Base-by-base conservation (phyloP, 2,113 vertebrate genomes). In the Percina caprodes region DNA sequence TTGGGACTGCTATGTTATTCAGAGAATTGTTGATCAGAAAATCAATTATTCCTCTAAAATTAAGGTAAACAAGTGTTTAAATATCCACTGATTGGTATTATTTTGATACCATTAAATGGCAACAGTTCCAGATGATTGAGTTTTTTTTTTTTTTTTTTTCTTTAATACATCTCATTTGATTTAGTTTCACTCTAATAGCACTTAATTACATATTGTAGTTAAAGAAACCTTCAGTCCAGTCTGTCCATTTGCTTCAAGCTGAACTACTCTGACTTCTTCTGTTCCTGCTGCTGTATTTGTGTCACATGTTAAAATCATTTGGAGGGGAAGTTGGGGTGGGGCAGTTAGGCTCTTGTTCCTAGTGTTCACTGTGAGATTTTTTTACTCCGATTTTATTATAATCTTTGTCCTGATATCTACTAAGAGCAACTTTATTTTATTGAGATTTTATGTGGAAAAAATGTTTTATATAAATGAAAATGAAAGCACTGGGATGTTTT, bases 381-480 rank as follows among this genome's bases (percentile, higher is more conserved):
- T 91, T 74, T 86, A 88, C 87, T 90, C 71, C 23, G 45, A 84
- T 81, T 88, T 89, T 90, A 84, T 92, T 93, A 84, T 90, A 87
- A 85, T 84, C 83, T 88, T 91, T 90, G 88, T 93, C 91, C 82
- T 92, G 82, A 88, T 80, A 91, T 89, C 84, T 92, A 82, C 83
- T 91, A 88, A 93, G 88, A 91, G 86, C 83, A 86, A 91, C 79
- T 93, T 93, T 93, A 92, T 94, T 94, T 93, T 94, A 91, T 91
- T 92, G 92, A 92, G 89, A 94, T 94, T 92, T 88, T 92, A 93
- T 91, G 80, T 88, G 85, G 63, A 13, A 30, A 35, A 81, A 83
- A 86, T 75, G 82, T 91, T 94, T 91, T 92, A 91, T 92, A 92
- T 91, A 78, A 89, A 91, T 79, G 76, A 82, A 42, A 81, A 74